Evolutionary conservation across 2,797 vertebrate species (phyloP), one percentile per base, ranked within the genome.

Genomic region (Acipenser ruthenus): DNA sequence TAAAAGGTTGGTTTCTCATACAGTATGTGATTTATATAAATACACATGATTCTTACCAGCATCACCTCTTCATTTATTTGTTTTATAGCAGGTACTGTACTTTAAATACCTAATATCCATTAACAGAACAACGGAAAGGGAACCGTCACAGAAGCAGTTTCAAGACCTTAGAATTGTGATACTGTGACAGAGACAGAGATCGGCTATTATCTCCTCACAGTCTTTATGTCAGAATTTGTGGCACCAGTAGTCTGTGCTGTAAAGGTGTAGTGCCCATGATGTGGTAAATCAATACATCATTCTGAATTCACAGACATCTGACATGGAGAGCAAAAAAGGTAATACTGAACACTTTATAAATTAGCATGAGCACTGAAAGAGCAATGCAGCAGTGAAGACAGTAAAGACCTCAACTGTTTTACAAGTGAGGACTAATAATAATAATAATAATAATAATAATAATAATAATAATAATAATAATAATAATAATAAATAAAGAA

Each of bases 161-260:
- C 55, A 58, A 58, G 55, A n/a, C 23, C 10, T 37, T 8, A 49
- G 12, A 47, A 15, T 51, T 50, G 23, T 52, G n/a, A 12, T 62
- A 50, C 60, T 62, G 49, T 67, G 66, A 67, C 60, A 67, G 66
- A 67, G 66, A 67, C 66, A 62, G 50, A 67, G 55, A 67, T 67
- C 59, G 60, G 60, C 60, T 7, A 67, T 67, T 67, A 67, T 63
- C 66, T 67, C 62, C 49, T 37, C 62, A 61, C 62, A 67, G 66
- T 67, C 66, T 67, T 18, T 62, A 55, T 67, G 60, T 67, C 66
- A 55, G 60, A 67, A 67, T 67, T 67, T 52, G 61, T 67, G 60
- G 66, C 66, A 67, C 62, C 66, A 62, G 53, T 50, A 63, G 59
- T 62, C 50, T 67, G 50, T 47, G 60, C 11, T 62, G 60, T 67